Evolutionary conservation across 2,888 invertebrate genomes (phyloP), one percentile per base, ranked within the genome.

Genomic region (Scaptomyza parva): DNA sequence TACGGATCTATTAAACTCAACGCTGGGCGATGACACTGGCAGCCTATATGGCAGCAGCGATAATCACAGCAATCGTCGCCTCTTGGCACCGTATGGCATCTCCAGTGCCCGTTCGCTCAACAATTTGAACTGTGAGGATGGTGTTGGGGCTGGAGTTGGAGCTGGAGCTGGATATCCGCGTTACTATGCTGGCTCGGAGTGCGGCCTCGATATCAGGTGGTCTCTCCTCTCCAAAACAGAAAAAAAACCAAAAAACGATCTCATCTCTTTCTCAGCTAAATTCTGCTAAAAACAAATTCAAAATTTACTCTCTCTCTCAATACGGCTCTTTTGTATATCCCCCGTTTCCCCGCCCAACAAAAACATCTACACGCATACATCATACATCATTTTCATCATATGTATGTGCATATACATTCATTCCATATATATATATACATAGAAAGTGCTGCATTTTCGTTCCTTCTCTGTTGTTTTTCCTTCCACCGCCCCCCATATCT

Each of bases 171-270:
- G 76, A 70, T 70, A 75, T 41, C n/a, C 58, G 26, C 67, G 64
- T 30, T 78, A 69, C 65, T 84, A 85, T 77, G 87, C 84, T 66
- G 77, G 79, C 61, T 86, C 84, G 50, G 82, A 82, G 44, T 82
- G 86, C 67, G 84, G 76, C 54, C 60, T 82, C 43, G 82, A 82
- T 80, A 83, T 80, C 86, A 84, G 84, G 84, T 84, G 82, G 82
- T 84, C 82, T 59, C 43, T 58, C 44, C 53, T n/a, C n/a, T 41
- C 52, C 54, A 18, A 48, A 35, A 47, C 45, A 48, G 53, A 48
- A 47, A 53, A 39, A 26, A 47, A 50, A 24, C 40, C 17, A 11
- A 51, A 55, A 35, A 17, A 30, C 45, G 48, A 20, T 44, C 9
- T n/a, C 14, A 35, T 48, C 22, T 26, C 35, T 22, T 26, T 51